These are phyloP conservation scores for Drepana arcuata DNA, from an alignment of 1,140 invertebrate species.

Conservation along the genomic window DNA sequence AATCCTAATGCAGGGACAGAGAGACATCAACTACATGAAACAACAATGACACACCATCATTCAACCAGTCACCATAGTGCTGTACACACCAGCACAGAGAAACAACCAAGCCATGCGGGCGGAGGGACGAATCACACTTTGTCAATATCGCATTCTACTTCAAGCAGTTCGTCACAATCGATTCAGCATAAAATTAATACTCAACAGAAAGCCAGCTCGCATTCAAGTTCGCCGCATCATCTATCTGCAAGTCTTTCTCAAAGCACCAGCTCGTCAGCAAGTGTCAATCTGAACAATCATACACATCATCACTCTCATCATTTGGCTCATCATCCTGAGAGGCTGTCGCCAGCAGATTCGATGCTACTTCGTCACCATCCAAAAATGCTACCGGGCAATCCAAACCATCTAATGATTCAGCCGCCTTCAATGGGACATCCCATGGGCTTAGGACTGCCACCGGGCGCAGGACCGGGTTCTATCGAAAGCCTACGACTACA, in stretches of 20 bases:
- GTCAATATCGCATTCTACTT: constrained; percentile 77
- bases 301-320: constrained; percentile 74
- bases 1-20: constrained; percentile 64
- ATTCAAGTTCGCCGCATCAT: constrained; percentile 72
- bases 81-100: constrained; percentile 75
- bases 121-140: constrained; percentile 72
- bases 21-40: constrained; percentile 74
- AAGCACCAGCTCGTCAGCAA: constrained; percentile 63
- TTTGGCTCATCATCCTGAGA: constrained; percentile 70
- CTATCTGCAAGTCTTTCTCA: constrained; percentile 70
- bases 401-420: constrained; percentile 78
- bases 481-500: constrained; percentile 65
- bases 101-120: constrained; percentile 72
- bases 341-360: constrained; percentile 67
- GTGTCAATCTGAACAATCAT: constrained; percentile 66
- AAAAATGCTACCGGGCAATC: constrained; percentile 73
- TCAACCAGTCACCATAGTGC: constrained; percentile 76
- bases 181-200: constrained; percentile 75
- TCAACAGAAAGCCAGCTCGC: constrained; percentile 62
- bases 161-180: constrained; percentile 75
- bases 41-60: constrained; percentile 76
- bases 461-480: constrained; percentile 67
- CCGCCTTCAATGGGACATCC: constrained; percentile 73
- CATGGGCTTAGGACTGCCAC: constrained; percentile 69
- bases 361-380: constrained; percentile 72